Base-by-base conservation (phyloP, 2,888 invertebrate species). In the Drosophila dives region DNA sequence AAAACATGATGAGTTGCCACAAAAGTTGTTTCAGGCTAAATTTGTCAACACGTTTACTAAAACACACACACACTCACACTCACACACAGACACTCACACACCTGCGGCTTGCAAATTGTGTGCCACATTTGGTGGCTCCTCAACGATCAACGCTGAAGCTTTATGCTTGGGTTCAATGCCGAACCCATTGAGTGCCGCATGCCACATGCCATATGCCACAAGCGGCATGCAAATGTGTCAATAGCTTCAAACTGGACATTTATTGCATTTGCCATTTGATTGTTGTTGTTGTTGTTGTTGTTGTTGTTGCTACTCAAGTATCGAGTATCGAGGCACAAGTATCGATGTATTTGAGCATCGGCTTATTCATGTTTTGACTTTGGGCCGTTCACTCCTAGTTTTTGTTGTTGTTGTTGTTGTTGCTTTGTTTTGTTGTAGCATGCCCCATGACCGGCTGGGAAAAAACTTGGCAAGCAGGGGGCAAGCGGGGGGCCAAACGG, bases 161-260 rank as follows among this genome's bases (percentile, higher is more conserved):
- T 36, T 42, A 59, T 42, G 29, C 40, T 59, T 72, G 64, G 72
- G 71, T 77, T 77, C 77, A 77, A 77, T 77, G 77, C 79, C 79
- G 71, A 58, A 36, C 71, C 64, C 72, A 59, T 62, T 33, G 75
- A 68, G 60, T 60, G 77, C 65, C 66, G 34, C 20, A 63, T 49
- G 76, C 64, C 50, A 45, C 33, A 54, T 17, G 48, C 40, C 45
- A 64, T 38, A 56, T 15, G 68, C 65, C 60, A 58, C 56, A 66
- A 20, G 77, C 68, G 70, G 79, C 80, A 90, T 89, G 83, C 86
- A 90, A 88, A 90, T 90, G 88, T 89, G 89, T 90, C 89, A 89
- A 90, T 89, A 85, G 86, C 77, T 87, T 80, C 81, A 80, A 76
- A 80, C 89, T 85, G 89, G 89, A 89, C 89, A 87, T 89, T 85